Percentiles rank a stretch among this genome's conserved stretches.
Conservation (phyloP, 1,140 invertebrate species). For the Aphis gossypii region DNA sequence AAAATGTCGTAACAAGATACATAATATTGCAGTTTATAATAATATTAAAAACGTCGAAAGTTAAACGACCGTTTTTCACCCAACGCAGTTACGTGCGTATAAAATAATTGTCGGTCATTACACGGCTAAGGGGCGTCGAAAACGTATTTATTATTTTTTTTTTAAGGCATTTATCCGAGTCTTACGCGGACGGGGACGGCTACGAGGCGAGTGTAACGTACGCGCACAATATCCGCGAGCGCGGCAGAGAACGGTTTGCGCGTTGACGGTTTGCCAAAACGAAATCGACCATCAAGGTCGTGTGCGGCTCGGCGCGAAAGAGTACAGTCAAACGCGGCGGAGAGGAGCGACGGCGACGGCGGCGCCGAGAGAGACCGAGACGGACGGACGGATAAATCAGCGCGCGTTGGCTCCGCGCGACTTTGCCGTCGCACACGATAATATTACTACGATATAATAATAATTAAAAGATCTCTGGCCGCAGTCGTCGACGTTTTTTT, state of each 20-base stretch:
- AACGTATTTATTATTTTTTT: background rate
- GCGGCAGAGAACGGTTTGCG: background rate
- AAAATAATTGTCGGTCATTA: background rate
- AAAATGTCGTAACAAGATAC: no score
- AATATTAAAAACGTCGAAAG: background rate
- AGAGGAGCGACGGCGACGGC: background rate
- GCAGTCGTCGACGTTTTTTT: background rate
- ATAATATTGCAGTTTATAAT: no score
- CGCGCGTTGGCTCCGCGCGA: background rate
- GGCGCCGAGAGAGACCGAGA: background rate
- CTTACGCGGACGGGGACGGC: background rate
- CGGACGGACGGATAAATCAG: background rate
- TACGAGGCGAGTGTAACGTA: background rate
- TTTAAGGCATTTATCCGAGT: background rate
- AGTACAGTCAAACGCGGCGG: background rate
- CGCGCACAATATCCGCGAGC: background rate
- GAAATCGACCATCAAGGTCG: background rate
- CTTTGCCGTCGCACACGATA: background rate
- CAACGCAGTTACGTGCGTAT: accelerated
- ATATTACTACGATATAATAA: background rate
- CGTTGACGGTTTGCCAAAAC: conserved; percentile 14
- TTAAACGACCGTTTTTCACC: background rate
- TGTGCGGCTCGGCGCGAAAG: background rate
- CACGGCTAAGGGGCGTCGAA: no score
- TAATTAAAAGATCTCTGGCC: conserved; percentile 25